Conservation (phyloP, 2,888 invertebrate species). For the Nemapogon koenigi region DNA sequence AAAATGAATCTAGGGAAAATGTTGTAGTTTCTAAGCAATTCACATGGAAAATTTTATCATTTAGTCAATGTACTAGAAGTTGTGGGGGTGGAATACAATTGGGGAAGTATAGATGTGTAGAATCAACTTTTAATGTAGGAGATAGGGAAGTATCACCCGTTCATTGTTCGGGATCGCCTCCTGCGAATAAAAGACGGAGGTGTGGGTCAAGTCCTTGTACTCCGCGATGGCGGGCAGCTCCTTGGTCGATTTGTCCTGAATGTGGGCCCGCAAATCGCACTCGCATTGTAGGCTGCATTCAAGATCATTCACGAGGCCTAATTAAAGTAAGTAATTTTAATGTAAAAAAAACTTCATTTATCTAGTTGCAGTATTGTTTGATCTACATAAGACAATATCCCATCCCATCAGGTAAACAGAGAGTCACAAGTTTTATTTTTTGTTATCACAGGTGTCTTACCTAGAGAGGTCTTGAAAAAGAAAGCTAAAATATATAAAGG, state of each 20-base stretch:
- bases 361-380: too few relatives aligned
- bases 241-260: conserved; percentile 80
- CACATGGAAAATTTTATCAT: conserved; percentile 80
- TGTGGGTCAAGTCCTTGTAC: conserved; percentile 83
- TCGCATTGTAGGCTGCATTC: conserved; percentile 77
- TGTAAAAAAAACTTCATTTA: too few relatives aligned
- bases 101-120: conserved; percentile 75
- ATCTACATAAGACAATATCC: too few relatives aligned
- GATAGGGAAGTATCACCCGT: conserved; percentile 67
- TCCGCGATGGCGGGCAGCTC: conserved; percentile 79
- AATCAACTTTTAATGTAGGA: conserved; percentile 55
- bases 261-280: conserved; percentile 80
- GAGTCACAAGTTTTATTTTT: too few relatives aligned
- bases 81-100: conserved; percentile 84
- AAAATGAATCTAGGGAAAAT: conserved; percentile 28
- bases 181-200: conserved; percentile 64
- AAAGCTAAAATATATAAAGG: too few relatives aligned
- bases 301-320: conserved; percentile 56
- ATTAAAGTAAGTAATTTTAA: conserved; percentile 34
- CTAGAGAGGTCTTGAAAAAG: too few relatives aligned
- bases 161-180: conserved; percentile 62
- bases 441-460: too few relatives aligned
- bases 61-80: conserved; percentile 78
- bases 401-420: too few relatives aligned
- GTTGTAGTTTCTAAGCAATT: conserved; percentile 58